These are phyloP conservation scores for Semnornis frantzii DNA, from an alignment of 2,113 vertebrate species.

Conservation along the genomic window DNA sequence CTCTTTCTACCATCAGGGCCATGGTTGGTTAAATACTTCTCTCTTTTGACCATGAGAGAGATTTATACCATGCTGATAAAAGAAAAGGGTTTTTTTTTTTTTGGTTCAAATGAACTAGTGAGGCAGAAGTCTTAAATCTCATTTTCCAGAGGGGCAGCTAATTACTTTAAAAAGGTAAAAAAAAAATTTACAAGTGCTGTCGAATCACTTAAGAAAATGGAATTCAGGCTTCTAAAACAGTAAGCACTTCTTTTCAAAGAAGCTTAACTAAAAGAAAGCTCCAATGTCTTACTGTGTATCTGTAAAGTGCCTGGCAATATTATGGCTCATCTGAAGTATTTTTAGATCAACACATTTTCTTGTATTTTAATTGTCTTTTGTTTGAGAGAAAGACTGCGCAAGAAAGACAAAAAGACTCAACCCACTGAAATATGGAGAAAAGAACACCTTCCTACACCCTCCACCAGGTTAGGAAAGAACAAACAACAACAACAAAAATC, in stretches of 20 bases:
- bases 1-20: background rate
- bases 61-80: background rate
- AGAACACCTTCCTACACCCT: slow-evolving; percentile 1
- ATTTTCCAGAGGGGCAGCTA: background rate
- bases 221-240: slow-evolving; percentile 25
- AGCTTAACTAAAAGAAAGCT: slow-evolving; percentile 5
- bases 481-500: background rate
- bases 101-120: background rate
- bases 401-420: slow-evolving; percentile 7
- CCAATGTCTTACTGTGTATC: background rate
- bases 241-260: background rate
- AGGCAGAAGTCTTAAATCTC: background rate
- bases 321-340: slow-evolving; percentile 57
- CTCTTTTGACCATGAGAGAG: background rate
- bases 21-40: background rate
- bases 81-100: background rate
- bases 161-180: background rate
- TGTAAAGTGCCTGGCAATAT: slow-evolving; percentile 57
- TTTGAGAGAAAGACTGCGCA: background rate
- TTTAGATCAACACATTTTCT: slow-evolving; percentile 33
- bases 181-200: background rate
- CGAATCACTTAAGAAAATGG: background rate
- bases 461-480: slow-evolving; percentile 22
- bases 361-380: slow-evolving; percentile 33
- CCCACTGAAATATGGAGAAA: slow-evolving; percentile 15